Conservation (phyloP, 2,888 invertebrate species). For the Mesorhabditis spiculigera region DNA sequence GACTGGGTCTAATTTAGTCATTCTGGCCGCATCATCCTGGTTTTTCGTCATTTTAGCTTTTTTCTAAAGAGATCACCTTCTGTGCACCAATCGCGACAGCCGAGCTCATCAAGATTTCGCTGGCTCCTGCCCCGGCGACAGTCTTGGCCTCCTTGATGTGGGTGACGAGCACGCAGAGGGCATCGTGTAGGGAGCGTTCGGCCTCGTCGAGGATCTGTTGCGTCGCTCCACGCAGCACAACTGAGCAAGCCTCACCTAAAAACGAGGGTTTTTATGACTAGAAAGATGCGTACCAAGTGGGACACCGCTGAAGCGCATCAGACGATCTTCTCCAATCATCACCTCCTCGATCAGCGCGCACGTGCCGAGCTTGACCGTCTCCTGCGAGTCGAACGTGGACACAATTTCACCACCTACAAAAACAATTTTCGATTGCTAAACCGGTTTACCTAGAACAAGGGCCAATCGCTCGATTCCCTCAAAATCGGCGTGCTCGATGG, state of each 20-base stretch:
- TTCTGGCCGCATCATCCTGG: no score
- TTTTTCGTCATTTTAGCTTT: background rate
- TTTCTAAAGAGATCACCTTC: slow-evolving; percentile 27
- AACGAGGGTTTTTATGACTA: background rate
- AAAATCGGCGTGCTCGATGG: slow-evolving; percentile 99
- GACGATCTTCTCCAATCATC: slow-evolving; percentile 94
- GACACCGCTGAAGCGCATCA: slow-evolving; percentile 74
- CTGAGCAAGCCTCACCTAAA: slow-evolving; percentile 91
- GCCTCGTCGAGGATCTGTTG: slow-evolving; percentile 98
- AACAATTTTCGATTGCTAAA: slow-evolving; percentile 7
- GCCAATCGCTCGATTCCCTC: slow-evolving; percentile 97
- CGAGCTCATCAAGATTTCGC: slow-evolving; percentile 94
- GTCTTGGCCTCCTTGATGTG: slow-evolving; percentile 89
- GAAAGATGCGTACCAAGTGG: slow-evolving; percentile 35
- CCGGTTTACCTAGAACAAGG: slow-evolving; percentile 76
- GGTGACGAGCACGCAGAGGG: slow-evolving; percentile 89
- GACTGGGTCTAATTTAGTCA: no score
- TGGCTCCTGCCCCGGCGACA: slow-evolving; percentile 72
- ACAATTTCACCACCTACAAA: slow-evolving; percentile 80
- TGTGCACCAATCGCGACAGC: slow-evolving; percentile 68
- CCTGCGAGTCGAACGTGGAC: slow-evolving; percentile 93
- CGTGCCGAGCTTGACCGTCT: slow-evolving; percentile 82
- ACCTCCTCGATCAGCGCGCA: slow-evolving; percentile 94
- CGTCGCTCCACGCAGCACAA: slow-evolving; percentile 94
- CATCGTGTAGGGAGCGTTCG: slow-evolving; percentile 94